These are phyloP conservation scores for Psilopsiagon aurifrons DNA, from an alignment of 2,113 vertebrate species.

Conservation along the genomic window DNA sequence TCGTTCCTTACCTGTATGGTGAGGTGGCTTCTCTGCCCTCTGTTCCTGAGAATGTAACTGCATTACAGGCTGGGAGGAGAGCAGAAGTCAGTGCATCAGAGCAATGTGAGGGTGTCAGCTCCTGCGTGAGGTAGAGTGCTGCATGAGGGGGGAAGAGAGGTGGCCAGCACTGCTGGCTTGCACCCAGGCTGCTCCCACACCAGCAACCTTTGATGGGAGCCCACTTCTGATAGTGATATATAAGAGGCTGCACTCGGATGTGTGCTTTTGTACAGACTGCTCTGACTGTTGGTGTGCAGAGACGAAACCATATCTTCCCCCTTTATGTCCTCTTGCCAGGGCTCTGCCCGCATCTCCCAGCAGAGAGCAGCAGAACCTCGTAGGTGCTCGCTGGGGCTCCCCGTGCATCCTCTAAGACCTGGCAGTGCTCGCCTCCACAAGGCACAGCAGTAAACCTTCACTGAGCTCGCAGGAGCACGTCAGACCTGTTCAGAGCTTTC, in stretches of 20 bases:
- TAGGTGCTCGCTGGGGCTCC: not conserved
- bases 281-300: not conserved
- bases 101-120: not conserved
- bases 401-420: not conserved
- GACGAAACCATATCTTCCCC: not conserved
- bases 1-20: not conserved
- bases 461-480: not conserved
- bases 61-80: not conserved
- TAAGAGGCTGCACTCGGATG: not conserved
- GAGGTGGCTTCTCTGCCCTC: not conserved
- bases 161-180: not conserved
- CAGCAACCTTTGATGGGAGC: not conserved
- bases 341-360: slow-evolving; percentile 13
- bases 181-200: not conserved
- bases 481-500: not conserved
- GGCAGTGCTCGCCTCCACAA: not conserved
- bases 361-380: slow-evolving; percentile 63
- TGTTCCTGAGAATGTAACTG: not conserved
- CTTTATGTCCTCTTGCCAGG: not conserved
- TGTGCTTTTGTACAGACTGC: not conserved
- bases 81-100: not conserved
- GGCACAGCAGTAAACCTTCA: not conserved
- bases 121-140: not conserved
- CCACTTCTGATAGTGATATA: not conserved
- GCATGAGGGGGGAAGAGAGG: not conserved